A percentile compares a stretch with the other conserved stretches of the same genome.
These are phyloP conservation scores for Ypsolopha sequella DNA, from an alignment of 2,888 invertebrate species.

Conservation along the genomic window DNA sequence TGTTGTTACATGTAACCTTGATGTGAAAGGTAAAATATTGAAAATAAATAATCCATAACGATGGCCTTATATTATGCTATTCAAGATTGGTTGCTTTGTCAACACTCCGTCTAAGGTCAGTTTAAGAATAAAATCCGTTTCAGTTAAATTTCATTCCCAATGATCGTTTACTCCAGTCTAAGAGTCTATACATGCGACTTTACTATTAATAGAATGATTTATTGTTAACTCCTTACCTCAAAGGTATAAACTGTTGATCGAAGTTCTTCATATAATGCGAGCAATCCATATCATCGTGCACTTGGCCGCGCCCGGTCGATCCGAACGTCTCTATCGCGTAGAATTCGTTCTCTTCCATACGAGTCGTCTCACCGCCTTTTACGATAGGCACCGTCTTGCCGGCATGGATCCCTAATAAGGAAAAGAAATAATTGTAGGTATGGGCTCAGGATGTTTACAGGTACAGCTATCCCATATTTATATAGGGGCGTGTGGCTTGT, in stretches of 20 bases:
- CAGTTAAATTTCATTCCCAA: no score
- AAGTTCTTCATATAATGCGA: slow-evolving; percentile 99
- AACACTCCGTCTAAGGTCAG: no score
- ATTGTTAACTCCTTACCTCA: slow-evolving; percentile 69
- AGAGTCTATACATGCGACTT: no score
- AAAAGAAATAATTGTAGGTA: not conserved
- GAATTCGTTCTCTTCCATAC: slow-evolving; percentile 99
- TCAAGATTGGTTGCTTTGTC: no score
- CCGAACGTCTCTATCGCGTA: slow-evolving; percentile 99
- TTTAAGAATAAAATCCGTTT: no score
- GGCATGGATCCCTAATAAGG: slow-evolving; percentile 81
- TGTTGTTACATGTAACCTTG: no score
- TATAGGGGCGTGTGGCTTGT: not conserved
- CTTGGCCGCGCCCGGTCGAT: slow-evolving; percentile 93
- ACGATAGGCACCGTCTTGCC: slow-evolving; percentile 99
- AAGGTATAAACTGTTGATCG: slow-evolving; percentile 91
- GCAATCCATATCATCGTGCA: slow-evolving; percentile 99
- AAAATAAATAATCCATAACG: no score
- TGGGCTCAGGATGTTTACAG: no score
- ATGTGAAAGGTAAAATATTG: no score
- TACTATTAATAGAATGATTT: not conserved
- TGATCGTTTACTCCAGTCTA: no score
- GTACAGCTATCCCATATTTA: no score
- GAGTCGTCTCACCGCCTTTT: slow-evolving; percentile 96
- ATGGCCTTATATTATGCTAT: no score